Percentiles rank a stretch among this genome's conserved stretches.
These are phyloP conservation scores for Coelinius sp. DNA, from an alignment of 2,888 invertebrate genomes.

Conservation along the genomic window DNA sequence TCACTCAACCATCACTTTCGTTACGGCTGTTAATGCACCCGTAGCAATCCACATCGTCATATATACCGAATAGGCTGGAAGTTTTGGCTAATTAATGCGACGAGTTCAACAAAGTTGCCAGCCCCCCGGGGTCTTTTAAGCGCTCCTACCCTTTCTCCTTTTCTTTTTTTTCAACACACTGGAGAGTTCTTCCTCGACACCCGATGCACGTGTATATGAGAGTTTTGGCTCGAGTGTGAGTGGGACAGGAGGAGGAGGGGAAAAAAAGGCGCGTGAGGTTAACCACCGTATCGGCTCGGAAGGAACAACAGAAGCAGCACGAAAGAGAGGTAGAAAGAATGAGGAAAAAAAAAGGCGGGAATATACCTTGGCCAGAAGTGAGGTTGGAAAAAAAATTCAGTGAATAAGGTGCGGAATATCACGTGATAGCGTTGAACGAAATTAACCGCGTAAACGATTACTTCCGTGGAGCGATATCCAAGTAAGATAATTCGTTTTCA, in stretches of 20 bases:
- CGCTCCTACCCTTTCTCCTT: conserved; percentile 26
- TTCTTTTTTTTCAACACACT: conserved; percentile 8
- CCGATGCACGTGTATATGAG: background rate
- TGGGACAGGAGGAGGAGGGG: background rate
- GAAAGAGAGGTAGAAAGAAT: conserved; percentile 9
- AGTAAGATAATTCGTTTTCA: background rate
- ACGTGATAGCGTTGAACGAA: conserved; percentile 18
- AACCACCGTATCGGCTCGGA: conserved; percentile 39
- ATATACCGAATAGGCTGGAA: conserved; percentile 43
- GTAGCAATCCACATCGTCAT: conserved; percentile 34
- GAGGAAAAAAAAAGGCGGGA: conserved; percentile 22
- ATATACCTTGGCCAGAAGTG: conserved; percentile 9
- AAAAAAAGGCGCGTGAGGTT: conserved; percentile 39
- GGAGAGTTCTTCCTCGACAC: background rate
- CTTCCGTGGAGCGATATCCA: background rate
- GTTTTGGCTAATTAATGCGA: conserved; percentile 63
- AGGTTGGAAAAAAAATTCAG: conserved; percentile 12
- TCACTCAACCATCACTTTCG: conserved; percentile 31
- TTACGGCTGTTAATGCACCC: conserved; percentile 26
- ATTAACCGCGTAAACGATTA: conserved; percentile 16
- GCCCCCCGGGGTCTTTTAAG: conserved; percentile 40
- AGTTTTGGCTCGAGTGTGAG: background rate
- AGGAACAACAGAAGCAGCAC: conserved; percentile 32
- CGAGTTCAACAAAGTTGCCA: conserved; percentile 55
- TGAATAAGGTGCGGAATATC: conserved; percentile 34